A percentile compares a stretch with the other conserved stretches of the same genome.
Conservation (phyloP, 2,797 vertebrate genomes). For the Molothrus aeneus region DNA sequence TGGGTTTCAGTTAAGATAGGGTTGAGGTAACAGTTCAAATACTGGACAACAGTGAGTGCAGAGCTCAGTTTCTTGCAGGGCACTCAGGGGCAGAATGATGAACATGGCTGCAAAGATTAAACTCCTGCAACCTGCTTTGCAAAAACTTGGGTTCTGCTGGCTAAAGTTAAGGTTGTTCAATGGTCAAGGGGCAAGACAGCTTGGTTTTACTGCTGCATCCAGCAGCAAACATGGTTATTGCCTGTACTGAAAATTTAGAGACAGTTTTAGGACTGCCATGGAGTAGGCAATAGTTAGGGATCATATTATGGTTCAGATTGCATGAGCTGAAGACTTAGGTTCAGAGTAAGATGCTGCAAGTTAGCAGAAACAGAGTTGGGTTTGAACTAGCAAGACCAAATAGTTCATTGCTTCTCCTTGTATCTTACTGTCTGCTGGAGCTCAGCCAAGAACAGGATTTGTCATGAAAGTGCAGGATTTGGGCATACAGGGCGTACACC, state of each 20-base stretch:
- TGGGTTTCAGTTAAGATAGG: neutral
- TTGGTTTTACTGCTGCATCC: neutral
- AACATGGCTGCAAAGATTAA: neutral
- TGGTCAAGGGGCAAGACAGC: neutral
- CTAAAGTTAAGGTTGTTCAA: neutral
- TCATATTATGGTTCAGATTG: neutral
- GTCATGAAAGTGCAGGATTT: neutral
- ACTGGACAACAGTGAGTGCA: fast-evolving
- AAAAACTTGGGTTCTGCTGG: neutral
- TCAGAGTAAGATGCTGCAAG: neutral
- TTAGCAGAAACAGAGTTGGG: neutral
- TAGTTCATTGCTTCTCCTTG: neutral
- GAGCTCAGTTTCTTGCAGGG: neutral
- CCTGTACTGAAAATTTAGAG: neutral
- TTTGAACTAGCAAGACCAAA: neutral
- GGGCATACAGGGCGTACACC: neutral
- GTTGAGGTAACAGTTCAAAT: neutral
- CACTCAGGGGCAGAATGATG: neutral
- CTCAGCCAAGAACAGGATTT: neutral
- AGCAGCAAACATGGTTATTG: fast-evolving
- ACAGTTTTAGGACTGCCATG: neutral
- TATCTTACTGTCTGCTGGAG: neutral
- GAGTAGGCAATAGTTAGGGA: neutral
- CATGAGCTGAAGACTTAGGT: neutral
- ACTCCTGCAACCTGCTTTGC: neutral